Percentiles rank a stretch among this genome's conserved stretches.
Conservation (phyloP, 1,140 invertebrate species). For the Acromyrmex charruanus region DNA sequence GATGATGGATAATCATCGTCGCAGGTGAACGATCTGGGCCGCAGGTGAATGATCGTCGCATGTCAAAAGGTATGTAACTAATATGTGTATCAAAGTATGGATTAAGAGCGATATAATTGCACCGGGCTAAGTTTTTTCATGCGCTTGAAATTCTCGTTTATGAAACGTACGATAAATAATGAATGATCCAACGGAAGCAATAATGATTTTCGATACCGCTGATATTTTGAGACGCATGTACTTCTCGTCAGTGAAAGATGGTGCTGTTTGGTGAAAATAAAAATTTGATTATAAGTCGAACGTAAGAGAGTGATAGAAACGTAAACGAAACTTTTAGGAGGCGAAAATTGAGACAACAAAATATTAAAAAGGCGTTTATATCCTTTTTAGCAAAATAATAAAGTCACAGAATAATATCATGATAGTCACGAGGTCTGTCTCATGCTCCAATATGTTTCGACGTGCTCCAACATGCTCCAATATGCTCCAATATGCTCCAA, state of each 20-base stretch:
- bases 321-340: no score
- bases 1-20: background rate
- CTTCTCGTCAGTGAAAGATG: background rate
- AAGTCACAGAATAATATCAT: no score
- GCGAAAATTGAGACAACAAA: no score
- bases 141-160: background rate
- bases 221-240: background rate
- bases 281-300: no score
- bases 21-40: background rate
- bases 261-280: no score
- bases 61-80: background rate
- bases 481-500: no score
- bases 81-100: background rate
- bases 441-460: no score
- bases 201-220: background rate
- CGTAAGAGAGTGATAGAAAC: no score
- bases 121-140: background rate
- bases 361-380: no score
- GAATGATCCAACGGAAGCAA: background rate
- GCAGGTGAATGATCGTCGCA: background rate
- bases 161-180: background rate
- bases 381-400: no score
- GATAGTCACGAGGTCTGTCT: no score
- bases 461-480: no score
- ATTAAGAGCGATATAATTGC: background rate